phyloP scores from a whole-genome alignment of 2,797 vertebrate genomes.

The Orientallactaga sibirica region DNA sequence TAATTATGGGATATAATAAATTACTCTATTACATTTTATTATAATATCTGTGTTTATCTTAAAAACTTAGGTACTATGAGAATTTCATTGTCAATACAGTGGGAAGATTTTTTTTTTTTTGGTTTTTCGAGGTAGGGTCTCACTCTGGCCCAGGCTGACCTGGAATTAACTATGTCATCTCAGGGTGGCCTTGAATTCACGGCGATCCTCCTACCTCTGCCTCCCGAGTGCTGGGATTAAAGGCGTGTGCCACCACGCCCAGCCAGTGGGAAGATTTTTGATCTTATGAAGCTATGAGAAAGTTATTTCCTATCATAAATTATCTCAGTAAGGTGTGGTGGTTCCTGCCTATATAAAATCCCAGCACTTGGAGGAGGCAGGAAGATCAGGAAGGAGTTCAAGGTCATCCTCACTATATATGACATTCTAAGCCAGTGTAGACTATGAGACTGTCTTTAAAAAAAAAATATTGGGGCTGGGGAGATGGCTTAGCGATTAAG shows the following conservation, averaged over 20 bases:
- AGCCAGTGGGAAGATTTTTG: neutral
- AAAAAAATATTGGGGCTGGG: neutral
- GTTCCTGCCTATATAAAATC: neutral
- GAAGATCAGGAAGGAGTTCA: no score
- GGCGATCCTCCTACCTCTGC: no score
- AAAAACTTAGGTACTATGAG: neutral
- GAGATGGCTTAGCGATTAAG: no score
- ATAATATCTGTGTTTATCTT: slow-evolving; percentile 8
- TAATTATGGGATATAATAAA: neutral
- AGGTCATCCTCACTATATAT: neutral
- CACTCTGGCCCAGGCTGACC: no score
- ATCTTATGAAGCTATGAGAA: slow-evolving; percentile 25
- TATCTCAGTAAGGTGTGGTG: neutral
- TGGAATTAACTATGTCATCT: no score
- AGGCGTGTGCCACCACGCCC: no score
- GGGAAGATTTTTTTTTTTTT: neutral
- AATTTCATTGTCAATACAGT: slow-evolving; percentile 22
- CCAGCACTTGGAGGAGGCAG: neutral
- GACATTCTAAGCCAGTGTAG: neutral
- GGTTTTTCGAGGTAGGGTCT: no score
- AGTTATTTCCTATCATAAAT: slow-evolving; percentile 18
- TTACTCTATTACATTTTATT: slow-evolving; percentile 1
- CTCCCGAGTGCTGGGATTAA: no score
- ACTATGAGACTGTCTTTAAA: neutral
- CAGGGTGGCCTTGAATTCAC: no score